Base-by-base conservation (phyloP, 35 echinoderm and acorn worm species). In the Eucidaris tribuloides region DNA sequence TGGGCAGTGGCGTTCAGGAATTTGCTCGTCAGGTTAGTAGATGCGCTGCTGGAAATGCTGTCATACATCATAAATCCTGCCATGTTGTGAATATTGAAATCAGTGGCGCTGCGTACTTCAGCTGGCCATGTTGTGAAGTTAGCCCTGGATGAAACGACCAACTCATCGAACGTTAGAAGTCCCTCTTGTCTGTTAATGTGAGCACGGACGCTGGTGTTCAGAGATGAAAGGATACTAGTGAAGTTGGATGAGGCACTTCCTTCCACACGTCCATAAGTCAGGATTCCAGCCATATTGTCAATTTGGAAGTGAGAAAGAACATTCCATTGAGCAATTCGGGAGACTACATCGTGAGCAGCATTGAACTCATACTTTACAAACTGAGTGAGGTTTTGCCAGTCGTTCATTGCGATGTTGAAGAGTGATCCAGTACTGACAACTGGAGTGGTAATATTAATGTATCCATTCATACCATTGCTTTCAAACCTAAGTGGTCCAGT, bases 61-160 rank as follows among this genome's bases (percentile, higher is more conserved):
- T 87, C 83, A 76, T 81, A 82, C 24, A 27, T 79, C 35, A 86
- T 72, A 50, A 92, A 70, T 24, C 90, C 78, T 28, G 60, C 65
- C 32, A 86, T 65, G 79, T 87, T 92, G 37, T 58, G 65, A 9
- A 87, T 46, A 15, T 85, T 52, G 19, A 91, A 45, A 43, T 39
- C 78, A 24, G 80, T 45, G 27, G 18, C 54, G 63, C 81, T 24
- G 35, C 46, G 22, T 17, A 82, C 37, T 39, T 77, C 84, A 32
- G 46, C 41, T 25, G 82, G 68, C 31, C 39, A 44, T 34, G 80
- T 70, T 1, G 20, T 62, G 42, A 90, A 56, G 50, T 90, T 82
- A 56, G 38, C 59, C 46, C 58, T 43, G 34, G 71, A 79, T 31
- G 76, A 79, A 34, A 79, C 71, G 45, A 91, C 20, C 29, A 91